A percentile compares a stretch with the other conserved stretches of the same genome.
Conservation (phyloP, 2,113 vertebrate genomes). For the Neogobius melanostomus region DNA sequence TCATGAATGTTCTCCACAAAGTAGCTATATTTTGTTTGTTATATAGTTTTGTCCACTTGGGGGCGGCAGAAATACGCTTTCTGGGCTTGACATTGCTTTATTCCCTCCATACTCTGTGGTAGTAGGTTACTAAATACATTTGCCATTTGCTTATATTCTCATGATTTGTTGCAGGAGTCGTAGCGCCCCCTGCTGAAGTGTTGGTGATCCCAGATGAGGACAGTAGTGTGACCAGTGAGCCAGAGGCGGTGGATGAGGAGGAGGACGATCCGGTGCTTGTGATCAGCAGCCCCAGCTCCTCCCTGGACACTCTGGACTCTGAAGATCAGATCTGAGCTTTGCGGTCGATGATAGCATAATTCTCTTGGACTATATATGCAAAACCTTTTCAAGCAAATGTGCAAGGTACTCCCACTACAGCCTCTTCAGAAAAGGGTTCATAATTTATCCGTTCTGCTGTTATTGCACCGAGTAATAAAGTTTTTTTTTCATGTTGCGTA, state of each 20-base stretch:
- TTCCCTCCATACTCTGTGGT: too few relatives aligned
- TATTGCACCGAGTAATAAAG: constrained; percentile 56
- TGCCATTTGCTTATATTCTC: too few relatives aligned
- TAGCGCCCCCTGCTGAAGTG: constrained; percentile 38
- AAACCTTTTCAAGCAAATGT: not conserved
- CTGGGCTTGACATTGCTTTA: too few relatives aligned
- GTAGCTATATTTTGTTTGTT: not conserved
- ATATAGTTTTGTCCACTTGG: not conserved
- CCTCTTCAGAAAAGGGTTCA: constrained; percentile 16
- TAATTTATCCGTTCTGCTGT: constrained; percentile 22
- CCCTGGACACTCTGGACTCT: constrained; percentile 49
- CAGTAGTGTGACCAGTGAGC: constrained; percentile 32
- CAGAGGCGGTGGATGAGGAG: constrained; percentile 10
- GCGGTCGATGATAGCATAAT: constrained; percentile 23
- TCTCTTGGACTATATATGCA: not conserved
- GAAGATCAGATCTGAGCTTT: constrained; percentile 30
- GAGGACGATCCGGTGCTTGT: constrained; percentile 39
- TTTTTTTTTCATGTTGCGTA: constrained; percentile 27
- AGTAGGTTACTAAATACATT: too few relatives aligned
- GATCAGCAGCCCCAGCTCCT: constrained; percentile 57
- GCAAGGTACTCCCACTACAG: not conserved
- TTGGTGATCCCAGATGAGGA: constrained; percentile 63
- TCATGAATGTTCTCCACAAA: too few relatives aligned
- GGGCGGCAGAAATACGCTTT: not conserved
- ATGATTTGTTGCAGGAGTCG: not conserved